Evolutionary conservation across 2,797 vertebrate species (phyloP), one percentile per base, ranked within the genome.

Genomic region (Lacerta viridis): DNA sequence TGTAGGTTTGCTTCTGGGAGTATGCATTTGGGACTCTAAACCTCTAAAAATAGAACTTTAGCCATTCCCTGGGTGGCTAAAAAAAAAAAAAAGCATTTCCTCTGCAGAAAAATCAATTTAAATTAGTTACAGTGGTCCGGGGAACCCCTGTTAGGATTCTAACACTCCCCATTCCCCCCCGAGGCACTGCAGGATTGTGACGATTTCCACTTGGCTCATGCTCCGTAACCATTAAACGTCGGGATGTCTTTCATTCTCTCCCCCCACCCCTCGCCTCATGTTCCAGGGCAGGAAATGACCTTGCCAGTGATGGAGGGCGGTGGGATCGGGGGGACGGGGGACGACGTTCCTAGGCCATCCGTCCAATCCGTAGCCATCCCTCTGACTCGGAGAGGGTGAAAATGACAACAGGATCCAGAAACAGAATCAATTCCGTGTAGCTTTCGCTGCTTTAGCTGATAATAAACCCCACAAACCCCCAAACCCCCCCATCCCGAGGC

Each of bases 391-490:
- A 71, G 59, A 78, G 64, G 2, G 15, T 29, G 33, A 64, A 89
- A 61, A 75, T 5, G 23, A 80, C 83, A 50, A 75, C 25, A 13
- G 71, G 59, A 66, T 43, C 46, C 88, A 90, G 85, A 88, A 36
- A 50, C 3, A 0, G 81, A 18, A 78, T 93, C 93, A 95, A 93
- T 94, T 93, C 88, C 39, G 2, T 5, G 50, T 46, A 1, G 75
- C 61, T 91, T 88, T 83, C 27, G 25, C 15, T 29, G 83, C 88
- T 43, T 86, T 61, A 0, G 85, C 20, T 89, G 91, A 85, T 86
- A 79, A 80, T 72, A 82, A 82, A 59, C 71, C 50, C 50, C 61
- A 2, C 13, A 84, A 85, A 83, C 90, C 92, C 88, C 69, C 5
- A 83, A 86, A 29, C 41, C 85, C 92, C 17, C 86, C 92, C 17